Base-by-base conservation (phyloP, 2,888 invertebrate genomes). In the Polymixis flavicincta region DNA sequence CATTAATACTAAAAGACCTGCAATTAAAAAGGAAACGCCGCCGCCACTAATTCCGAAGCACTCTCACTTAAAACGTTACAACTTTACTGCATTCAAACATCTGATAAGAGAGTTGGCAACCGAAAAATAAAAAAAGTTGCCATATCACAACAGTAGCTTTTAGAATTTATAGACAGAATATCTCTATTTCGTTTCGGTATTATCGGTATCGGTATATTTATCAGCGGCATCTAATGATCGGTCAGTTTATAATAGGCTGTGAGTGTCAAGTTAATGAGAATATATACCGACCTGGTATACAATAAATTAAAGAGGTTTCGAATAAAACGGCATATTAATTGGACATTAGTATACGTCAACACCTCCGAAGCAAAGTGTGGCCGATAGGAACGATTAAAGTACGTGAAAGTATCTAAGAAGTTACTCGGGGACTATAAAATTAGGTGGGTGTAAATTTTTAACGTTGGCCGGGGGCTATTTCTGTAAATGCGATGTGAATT, bases 241-340 rank as follows among this genome's bases (percentile, higher is more conserved):
- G 91, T 90, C 93, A 92, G 92, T 92, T 93, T 92, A 93, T 94
- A 94, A 96, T 94, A 93, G 94, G 91, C 93, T 89, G 91, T 92
- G 92, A 94, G 91, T 95, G 95, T 96, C 95, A 93, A 93, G 92
- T 94, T 95, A 96, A 95, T 96, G 95, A 96, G 95, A 95, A 96
- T 95, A 94, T 95, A 96, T 94, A 91, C 92, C 89, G 85, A 88
- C 88, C 92, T 91, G 91, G 92, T 93, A 93, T 90, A 91, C 93
- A 90, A 95, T 95, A 96, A 95, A 96, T 95, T 95, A 92, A 84
- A 92, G 91, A 92, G 90, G 92, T 92, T 90, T 91, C 92, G 92
- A 93, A 94, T 92, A 89, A 92, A 95, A 94, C 93, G 93, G 95
- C 93, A 95, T 95, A 96, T 96, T 96, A 96, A 95, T 95, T 95